Percentiles rank a stretch among this genome's conserved stretches.
Evolutionary conservation across 2,888 invertebrate species (phyloP).

Genomic region (Marronus borbonicus): DNA sequence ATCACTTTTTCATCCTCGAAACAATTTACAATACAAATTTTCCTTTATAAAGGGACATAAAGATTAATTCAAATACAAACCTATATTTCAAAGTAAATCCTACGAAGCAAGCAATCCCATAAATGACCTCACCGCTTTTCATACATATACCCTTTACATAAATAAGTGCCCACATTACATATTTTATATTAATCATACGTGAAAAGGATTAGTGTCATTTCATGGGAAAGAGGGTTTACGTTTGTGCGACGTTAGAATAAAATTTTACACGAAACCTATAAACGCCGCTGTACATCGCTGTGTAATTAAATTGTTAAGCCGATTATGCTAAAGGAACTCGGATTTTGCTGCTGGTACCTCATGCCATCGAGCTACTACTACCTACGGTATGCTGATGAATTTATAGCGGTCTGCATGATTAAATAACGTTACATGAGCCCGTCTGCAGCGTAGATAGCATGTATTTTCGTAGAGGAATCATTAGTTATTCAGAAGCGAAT

Average conservation of each 20-base stretch:
- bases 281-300: not conserved
- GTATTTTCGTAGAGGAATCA: not conserved
- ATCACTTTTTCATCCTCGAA: too few relatives aligned
- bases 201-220: conserved; percentile 25
- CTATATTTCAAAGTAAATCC: not conserved
- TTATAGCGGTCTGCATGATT: conserved; percentile 1
- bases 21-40: too few relatives aligned
- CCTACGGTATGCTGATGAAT: not conserved
- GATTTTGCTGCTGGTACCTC: not conserved
- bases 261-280: conserved; percentile 17
- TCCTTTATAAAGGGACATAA: too few relatives aligned
- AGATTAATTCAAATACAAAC: not conserved
- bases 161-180: conserved; percentile 3
- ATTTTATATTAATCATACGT: not conserved
- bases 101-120: not conserved
- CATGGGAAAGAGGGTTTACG: conserved; percentile 5
- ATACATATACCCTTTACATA: not conserved
- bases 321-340: conserved; percentile 5
- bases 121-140: not conserved
- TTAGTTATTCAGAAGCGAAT: not conserved
- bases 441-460: not conserved
- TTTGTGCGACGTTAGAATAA: conserved; percentile 12
- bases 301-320: conserved; percentile 16
- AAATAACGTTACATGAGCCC: not conserved
- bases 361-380: not conserved